These are phyloP conservation scores for Trachemys scripta DNA, from an alignment of 2,113 vertebrate genomes.

Conservation along the genomic window DNA sequence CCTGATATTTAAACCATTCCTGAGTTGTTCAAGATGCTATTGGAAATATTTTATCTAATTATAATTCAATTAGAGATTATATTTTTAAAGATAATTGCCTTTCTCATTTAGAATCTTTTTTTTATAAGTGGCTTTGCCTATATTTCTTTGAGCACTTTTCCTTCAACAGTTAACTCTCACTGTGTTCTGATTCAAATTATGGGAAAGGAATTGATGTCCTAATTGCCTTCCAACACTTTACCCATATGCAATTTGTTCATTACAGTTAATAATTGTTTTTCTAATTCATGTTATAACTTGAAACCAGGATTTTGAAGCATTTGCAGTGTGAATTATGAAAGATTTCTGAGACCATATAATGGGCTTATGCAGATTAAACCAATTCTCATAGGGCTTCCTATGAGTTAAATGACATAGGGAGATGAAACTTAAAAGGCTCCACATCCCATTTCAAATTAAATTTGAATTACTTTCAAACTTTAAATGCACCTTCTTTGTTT, in stretches of 20 bases:
- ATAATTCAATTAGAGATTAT: not conserved
- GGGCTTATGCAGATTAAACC: slow-evolving; percentile 50
- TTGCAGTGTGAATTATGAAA: slow-evolving; percentile 28
- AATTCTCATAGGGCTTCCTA: slow-evolving; percentile 34
- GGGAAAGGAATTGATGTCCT: not conserved
- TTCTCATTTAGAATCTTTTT: not conserved
- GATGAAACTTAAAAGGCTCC: slow-evolving; percentile 43
- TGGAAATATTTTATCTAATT: not conserved
- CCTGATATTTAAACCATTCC: not conserved
- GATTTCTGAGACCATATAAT: slow-evolving; percentile 32
- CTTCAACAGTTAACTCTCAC: not conserved
- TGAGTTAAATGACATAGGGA: slow-evolving; percentile 15
- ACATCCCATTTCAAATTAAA: slow-evolving; percentile 48
- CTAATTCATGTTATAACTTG: not conserved
- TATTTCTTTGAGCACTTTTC: not conserved
- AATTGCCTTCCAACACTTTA: slow-evolving; percentile 2
- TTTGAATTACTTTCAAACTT: slow-evolving; percentile 56
- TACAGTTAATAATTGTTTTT: slow-evolving; percentile 13
- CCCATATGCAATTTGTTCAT: not conserved
- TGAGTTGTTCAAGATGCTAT: not conserved
- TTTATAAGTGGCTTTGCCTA: not conserved
- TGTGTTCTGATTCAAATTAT: not conserved
- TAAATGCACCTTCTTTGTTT: slow-evolving; percentile 37
- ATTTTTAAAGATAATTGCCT: not conserved
- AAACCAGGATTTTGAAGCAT: slow-evolving; percentile 23